A percentile compares a stretch with the other conserved stretches of the same genome.
phyloP scores from a whole-genome alignment of 2,113 vertebrate genomes.

The Lanius collurio region DNA sequence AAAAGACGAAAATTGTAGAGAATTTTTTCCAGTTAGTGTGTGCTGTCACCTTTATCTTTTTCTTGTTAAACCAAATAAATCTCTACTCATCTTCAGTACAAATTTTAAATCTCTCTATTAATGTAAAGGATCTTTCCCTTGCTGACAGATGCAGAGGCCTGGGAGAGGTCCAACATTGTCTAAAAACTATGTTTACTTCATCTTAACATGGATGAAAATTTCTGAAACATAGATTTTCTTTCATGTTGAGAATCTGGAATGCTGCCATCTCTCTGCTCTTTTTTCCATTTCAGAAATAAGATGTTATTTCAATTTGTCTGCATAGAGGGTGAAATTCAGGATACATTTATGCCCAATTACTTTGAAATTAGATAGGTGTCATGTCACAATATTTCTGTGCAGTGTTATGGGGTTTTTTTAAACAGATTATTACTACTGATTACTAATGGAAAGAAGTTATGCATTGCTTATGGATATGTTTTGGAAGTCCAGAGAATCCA shows the following conservation, averaged over 20 bases:
- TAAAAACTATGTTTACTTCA: neutral
- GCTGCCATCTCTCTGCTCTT: neutral
- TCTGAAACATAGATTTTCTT: neutral
- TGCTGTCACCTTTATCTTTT: neutral
- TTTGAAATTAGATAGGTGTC: neutral
- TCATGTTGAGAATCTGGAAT: neutral
- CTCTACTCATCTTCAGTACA: neutral
- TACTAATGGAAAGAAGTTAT: neutral
- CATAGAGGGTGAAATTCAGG: neutral
- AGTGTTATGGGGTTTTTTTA: neutral
- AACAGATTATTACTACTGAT: neutral
- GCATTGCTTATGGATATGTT: neutral
- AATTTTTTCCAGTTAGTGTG: neutral
- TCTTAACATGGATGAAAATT: neutral
- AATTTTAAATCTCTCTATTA: neutral
- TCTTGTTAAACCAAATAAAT: neutral
- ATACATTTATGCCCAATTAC: neutral
- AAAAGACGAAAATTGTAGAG: neutral
- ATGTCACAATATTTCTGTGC: neutral
- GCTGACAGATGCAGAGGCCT: fast-evolving
- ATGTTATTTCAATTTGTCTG: neutral
- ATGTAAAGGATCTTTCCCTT: neutral
- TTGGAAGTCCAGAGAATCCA: neutral
- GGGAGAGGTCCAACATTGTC: neutral
- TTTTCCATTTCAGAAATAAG: neutral